Percentiles rank a stretch among this genome's conserved stretches.
These are phyloP conservation scores for Drosophila neocordata DNA, from an alignment of 1,140 invertebrate genomes.

Conservation along the genomic window DNA sequence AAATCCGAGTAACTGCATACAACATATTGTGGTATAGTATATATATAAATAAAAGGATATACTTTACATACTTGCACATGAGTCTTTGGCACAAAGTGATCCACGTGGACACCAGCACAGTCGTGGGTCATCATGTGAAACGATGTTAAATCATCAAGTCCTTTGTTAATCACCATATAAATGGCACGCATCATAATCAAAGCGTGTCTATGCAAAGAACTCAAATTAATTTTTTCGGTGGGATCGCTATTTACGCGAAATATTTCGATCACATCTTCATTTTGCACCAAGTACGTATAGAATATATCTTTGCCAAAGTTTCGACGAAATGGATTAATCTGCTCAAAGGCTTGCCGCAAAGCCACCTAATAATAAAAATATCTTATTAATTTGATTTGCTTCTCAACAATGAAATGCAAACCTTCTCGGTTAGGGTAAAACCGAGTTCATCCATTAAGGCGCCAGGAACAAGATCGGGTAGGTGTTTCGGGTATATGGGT, in stretches of 20 bases:
- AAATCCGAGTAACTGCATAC: not conserved
- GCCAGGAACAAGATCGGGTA: not conserved
- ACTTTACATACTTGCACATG: not conserved
- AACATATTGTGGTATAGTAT: not conserved
- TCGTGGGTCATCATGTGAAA: not conserved
- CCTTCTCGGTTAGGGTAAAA: not conserved
- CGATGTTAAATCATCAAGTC: not conserved
- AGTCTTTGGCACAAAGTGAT: not conserved
- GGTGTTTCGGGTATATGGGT: not conserved
- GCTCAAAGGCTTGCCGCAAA: not conserved
- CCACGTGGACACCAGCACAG: not conserved
- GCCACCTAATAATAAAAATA: not conserved
- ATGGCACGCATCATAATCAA: not conserved
- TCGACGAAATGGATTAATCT: conserved; percentile 1
- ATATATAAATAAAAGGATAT: not conserved
- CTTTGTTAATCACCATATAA: not conserved
- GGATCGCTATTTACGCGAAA: not conserved
- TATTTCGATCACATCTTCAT: conserved; percentile 1
- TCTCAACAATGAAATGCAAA: not conserved
- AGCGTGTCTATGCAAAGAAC: not conserved
- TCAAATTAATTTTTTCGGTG: not conserved
- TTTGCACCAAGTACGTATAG: conserved; percentile 3
- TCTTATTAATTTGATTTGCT: not conserved
- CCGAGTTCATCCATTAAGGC: not conserved
- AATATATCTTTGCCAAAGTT: conserved; percentile 5